Evolutionary conservation across 2,797 vertebrate genomes (phyloP).

Genomic region (Buphagus erythrorhynchus): DNA sequence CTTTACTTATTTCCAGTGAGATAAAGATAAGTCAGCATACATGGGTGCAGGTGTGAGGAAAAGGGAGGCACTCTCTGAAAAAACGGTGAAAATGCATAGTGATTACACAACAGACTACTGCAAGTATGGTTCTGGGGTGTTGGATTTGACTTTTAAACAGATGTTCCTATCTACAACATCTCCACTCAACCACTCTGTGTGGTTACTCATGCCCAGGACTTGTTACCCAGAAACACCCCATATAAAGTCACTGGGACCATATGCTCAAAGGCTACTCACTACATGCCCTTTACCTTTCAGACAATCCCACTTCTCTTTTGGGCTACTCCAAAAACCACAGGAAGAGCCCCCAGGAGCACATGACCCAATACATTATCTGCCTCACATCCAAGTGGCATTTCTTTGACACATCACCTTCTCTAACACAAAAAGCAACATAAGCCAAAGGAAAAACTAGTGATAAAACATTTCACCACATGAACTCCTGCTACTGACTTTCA

Average conservation of each 20-base stretch:
- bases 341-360: background rate
- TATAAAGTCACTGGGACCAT: background rate
- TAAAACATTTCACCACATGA: background rate
- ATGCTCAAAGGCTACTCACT: background rate
- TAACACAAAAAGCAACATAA: background rate
- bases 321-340: background rate
- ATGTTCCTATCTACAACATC: background rate
- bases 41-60: background rate
- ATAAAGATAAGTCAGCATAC: background rate
- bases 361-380: background rate
- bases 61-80: background rate
- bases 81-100: background rate
- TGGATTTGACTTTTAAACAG: background rate
- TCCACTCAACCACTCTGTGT: background rate
- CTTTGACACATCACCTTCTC: background rate
- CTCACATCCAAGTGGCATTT: background rate
- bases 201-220: background rate
- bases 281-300: background rate
- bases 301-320: background rate
- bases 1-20: background rate
- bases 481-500: background rate
- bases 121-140: accelerated
- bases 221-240: background rate
- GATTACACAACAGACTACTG: background rate
- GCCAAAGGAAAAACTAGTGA: background rate